phyloP scores from a whole-genome alignment of 1,140 invertebrate genomes.

The Araneus ventricosus region DNA sequence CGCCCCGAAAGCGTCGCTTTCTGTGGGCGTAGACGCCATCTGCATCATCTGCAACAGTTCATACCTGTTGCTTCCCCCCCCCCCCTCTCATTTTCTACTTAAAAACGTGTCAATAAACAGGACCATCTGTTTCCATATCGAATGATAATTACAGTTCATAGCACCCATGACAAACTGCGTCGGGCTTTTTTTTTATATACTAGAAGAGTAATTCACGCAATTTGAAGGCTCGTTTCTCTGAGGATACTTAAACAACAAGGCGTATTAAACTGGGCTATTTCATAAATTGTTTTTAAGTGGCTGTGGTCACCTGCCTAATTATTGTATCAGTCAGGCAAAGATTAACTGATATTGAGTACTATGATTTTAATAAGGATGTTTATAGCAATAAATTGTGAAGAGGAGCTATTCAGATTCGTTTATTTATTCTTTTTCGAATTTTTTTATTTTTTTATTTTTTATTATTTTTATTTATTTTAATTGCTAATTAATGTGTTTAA shows the following conservation, averaged over 20 bases:
- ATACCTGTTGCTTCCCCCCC: neutral
- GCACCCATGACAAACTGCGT: neutral
- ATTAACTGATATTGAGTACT: neutral
- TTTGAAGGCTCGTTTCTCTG: neutral
- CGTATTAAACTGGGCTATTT: neutral
- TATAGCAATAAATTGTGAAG: neutral
- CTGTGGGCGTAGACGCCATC: slow-evolving; percentile 68
- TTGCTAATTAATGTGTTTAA: neutral
- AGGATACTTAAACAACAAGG: neutral
- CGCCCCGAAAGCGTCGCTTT: slow-evolving; percentile 24
- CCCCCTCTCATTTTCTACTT: slow-evolving; percentile 31
- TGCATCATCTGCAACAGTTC: neutral
- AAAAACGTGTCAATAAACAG: slow-evolving; percentile 65
- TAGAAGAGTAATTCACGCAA: neutral
- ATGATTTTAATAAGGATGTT: neutral
- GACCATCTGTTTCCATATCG: slow-evolving; percentile 62
- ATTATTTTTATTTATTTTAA: too few relatives aligned
- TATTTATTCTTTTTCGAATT: too few relatives aligned
- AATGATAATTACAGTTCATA: slow-evolving; percentile 49
- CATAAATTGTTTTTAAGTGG: slow-evolving; percentile 10
- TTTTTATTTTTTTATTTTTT: too few relatives aligned
- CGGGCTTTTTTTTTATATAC: neutral
- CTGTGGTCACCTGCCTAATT: slow-evolving; percentile 11
- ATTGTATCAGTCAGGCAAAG: neutral
- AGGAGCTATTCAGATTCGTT: too few relatives aligned